A percentile compares a stretch with the other conserved stretches of the same genome.
phyloP scores from a whole-genome alignment of 2,888 invertebrate species.

The Salpingus planirostris region DNA sequence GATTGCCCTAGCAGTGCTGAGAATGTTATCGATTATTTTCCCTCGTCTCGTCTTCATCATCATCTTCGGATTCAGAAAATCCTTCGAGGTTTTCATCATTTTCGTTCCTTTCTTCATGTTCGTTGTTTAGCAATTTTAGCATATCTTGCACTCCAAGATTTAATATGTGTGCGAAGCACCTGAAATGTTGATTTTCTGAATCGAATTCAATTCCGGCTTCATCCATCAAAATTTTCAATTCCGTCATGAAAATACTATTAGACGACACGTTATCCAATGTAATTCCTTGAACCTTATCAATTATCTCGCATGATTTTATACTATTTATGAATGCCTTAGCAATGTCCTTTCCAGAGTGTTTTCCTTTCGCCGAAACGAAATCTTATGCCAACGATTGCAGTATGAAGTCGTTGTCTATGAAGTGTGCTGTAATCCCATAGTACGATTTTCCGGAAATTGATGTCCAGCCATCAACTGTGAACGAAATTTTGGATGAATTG shows the following conservation, averaged over 20 bases:
- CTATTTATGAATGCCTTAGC: slow-evolving; percentile 4
- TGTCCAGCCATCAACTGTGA: slow-evolving; percentile 22
- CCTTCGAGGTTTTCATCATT: background rate
- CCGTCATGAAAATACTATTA: slow-evolving; percentile 2
- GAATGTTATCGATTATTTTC: background rate
- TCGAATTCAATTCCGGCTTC: no score
- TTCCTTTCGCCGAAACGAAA: slow-evolving; percentile 19
- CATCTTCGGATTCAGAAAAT: background rate
- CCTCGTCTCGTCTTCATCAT: no score
- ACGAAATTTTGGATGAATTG: slow-evolving; percentile 17
- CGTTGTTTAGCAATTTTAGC: no score
- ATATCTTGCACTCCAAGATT: slow-evolving; percentile 5
- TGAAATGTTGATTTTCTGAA: slow-evolving; percentile 2
- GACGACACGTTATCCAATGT: slow-evolving; percentile 3
- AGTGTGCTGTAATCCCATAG: slow-evolving; percentile 22
- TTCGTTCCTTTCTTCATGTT: background rate
- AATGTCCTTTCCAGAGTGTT: slow-evolving; percentile 20
- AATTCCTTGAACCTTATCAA: slow-evolving; percentile 3
- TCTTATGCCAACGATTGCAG: slow-evolving; percentile 18
- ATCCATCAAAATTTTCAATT: background rate
- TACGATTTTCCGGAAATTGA: slow-evolving; percentile 16
- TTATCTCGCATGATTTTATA: background rate
- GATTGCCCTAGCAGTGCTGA: no score
- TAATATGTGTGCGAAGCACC: slow-evolving; percentile 7
- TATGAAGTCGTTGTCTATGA: slow-evolving; percentile 19